A percentile compares a stretch with the other conserved stretches of the same genome.
phyloP scores from a whole-genome alignment of 35 echinoderm and acorn worm genomes.

The Lytechinus variegatus region DNA sequence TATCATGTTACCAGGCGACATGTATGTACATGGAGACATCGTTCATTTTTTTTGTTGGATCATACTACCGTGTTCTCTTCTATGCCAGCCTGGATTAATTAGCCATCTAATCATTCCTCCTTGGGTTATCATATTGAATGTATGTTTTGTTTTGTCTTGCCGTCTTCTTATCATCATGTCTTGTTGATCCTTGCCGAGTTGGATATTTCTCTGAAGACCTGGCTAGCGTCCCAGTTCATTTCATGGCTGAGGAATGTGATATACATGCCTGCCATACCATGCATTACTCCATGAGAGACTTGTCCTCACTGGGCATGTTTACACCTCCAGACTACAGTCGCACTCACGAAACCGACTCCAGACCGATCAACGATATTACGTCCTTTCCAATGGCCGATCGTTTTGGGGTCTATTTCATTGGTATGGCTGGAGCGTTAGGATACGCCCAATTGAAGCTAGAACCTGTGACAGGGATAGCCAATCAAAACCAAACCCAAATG shows the following conservation, averaged over 20 bases:
- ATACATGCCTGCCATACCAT: neutral
- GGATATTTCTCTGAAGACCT: neutral
- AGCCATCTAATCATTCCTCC: neutral
- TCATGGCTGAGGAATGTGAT: neutral
- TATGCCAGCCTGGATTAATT: neutral
- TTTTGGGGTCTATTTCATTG: too few species aligned
- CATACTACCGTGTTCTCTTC: neutral
- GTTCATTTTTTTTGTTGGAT: too few species aligned
- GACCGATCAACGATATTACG: too few species aligned
- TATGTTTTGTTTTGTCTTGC: neutral
- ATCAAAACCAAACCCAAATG: too few species aligned
- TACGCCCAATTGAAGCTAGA: too few species aligned
- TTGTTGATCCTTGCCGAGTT: neutral
- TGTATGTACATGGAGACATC: neutral
- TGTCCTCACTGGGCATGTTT: neutral
- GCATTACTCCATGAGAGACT: neutral
- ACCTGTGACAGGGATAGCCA: too few species aligned
- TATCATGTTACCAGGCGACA: too few species aligned
- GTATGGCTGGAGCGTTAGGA: too few species aligned
- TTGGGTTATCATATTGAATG: neutral
- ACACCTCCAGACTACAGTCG: neutral
- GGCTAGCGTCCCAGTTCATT: neutral
- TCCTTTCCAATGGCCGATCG: too few species aligned
- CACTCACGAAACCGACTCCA: too few species aligned
- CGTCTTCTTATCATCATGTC: neutral